phyloP scores from a whole-genome alignment of 2,888 invertebrate species.

The Acleris sparsana region DNA sequence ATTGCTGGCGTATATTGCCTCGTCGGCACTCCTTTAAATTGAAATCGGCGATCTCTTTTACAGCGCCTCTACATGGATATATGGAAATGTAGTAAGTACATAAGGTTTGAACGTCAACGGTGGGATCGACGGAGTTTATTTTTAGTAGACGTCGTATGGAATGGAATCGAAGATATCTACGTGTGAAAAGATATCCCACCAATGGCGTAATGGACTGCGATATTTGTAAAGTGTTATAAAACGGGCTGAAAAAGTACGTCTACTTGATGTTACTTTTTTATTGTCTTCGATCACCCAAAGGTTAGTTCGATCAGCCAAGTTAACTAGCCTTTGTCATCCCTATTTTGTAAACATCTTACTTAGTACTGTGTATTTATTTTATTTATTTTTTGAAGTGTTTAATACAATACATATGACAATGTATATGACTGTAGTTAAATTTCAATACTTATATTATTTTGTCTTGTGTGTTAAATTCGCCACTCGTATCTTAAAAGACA shows the following conservation, averaged over 20 bases:
- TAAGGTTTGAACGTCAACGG: constrained; percentile 11
- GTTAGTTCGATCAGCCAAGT: no score
- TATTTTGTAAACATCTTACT: no score
- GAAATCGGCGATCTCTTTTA: constrained; percentile 19
- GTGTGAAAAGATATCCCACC: not conserved
- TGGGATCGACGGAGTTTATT: constrained; percentile 13
- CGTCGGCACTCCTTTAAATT: constrained; percentile 18
- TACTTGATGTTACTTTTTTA: no score
- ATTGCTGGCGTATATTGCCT: constrained; percentile 19
- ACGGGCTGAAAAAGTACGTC: not conserved
- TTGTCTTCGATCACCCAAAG: no score
- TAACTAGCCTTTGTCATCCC: no score
- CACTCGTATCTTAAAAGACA: no score
- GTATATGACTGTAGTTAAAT: no score
- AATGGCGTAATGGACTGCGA: not conserved
- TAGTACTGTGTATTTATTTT: no score
- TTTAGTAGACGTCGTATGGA: constrained; percentile 14
- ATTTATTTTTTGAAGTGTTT: no score
- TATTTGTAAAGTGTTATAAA: not conserved
- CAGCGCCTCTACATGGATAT: constrained; percentile 6
- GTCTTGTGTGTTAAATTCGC: no score
- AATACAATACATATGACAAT: no score
- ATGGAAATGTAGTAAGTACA: not conserved
- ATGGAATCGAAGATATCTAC: constrained; percentile 2
- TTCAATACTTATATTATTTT: no score